Base-by-base conservation (phyloP, 2,113 vertebrate genomes). In the Saimiri boliviensis region DNA sequence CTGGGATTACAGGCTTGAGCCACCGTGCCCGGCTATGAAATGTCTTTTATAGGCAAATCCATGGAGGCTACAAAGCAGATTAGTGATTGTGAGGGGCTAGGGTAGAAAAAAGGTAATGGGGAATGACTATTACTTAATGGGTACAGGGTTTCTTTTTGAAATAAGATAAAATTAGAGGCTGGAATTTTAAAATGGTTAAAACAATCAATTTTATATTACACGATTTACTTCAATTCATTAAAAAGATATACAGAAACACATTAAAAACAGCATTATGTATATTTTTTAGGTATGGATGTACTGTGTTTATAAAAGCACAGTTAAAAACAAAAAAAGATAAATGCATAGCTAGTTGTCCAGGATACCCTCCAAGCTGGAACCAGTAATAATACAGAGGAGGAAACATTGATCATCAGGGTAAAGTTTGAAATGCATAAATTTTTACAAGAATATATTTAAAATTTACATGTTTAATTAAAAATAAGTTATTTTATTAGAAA, bases 221-320 rank as follows among this genome's bases (percentile, higher is more conserved):
- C 32, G 37, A 87, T 52, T 52, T 83, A 86, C 37, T 42, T 79
- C 49, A 40, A 60, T 73, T 79, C 63, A 63, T 63, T 49, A 56
- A 30, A 81, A 80, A 91, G 23, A 91, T 47, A 93, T 25, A 85
- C 37, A 96, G 32, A 79, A 82, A 86, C 66, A 94, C 63, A 84
- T 20, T 63, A 63, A 79, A 80, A 52, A 42, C 4, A 8, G 37
- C 58, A 47, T 90, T 76, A 54, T 32, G 8, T 14, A n/a, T 74
- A n/a, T 66, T 79, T 79, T 79, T 84, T 71, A 68, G 49, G 60
- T 27, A 58, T 27, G 32, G n/a, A 81, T 42, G 10, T 56, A 40
- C 8, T 35, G 2, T 35, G 49, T 86, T 17, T 70, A 32, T 77
- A 91, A 87, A 87, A 12, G 5, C 11, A n/a, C 12, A 63, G 27